phyloP scores from a whole-genome alignment of 2,113 vertebrate genomes.

The Campylomormyrus tamandua region DNA sequence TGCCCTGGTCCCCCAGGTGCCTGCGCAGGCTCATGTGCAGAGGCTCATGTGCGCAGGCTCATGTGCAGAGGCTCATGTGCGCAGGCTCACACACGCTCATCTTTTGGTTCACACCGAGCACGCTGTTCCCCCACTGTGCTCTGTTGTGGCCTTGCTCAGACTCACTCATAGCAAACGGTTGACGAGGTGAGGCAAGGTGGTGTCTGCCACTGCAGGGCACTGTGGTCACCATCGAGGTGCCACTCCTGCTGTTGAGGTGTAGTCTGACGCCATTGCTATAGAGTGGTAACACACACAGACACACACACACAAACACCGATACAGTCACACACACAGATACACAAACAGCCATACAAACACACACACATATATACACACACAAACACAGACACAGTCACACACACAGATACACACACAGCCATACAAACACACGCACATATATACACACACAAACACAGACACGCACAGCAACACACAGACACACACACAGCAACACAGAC shows the following conservation, averaged over 20 bases:
- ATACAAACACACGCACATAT: neutral
- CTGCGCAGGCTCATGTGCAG: neutral
- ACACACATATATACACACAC: neutral
- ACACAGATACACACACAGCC: too few species aligned
- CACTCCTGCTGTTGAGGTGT: neutral
- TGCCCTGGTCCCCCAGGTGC: neutral
- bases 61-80: neutral
- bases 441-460: neutral
- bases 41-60: neutral
- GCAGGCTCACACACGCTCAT: neutral
- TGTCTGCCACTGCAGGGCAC: neutral
- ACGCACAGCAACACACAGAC: too few species aligned
- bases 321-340: neutral
- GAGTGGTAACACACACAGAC: neutral
- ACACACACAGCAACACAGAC: too few species aligned
- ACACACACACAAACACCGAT: neutral
- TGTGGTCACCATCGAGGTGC: neutral
- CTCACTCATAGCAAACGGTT: neutral
- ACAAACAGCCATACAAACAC: neutral
- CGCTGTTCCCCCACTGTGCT: neutral
- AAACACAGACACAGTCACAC: neutral
- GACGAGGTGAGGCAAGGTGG: neutral
- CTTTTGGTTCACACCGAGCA: neutral
- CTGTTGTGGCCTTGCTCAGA: neutral
- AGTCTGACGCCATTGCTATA: neutral